Percentiles rank a stretch among this genome's conserved stretches.
These are phyloP conservation scores for Pseudolycoriella hygida DNA, from an alignment of 2,888 invertebrate species.

Conservation along the genomic window DNA sequence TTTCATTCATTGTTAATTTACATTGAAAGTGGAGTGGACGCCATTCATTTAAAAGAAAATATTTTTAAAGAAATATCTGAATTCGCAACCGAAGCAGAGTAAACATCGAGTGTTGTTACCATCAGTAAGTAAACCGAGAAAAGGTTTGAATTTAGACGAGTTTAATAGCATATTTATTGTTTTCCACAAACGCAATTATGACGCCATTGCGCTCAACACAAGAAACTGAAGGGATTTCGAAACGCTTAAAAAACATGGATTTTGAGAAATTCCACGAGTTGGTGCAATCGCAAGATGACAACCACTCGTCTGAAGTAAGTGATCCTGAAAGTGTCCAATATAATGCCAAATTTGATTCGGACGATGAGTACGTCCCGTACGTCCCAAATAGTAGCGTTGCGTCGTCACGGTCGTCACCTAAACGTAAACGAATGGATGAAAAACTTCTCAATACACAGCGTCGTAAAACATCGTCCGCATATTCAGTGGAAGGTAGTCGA, in stretches of 20 bases:
- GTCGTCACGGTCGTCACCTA: background rate
- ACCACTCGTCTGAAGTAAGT: background rate
- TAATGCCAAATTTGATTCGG: background rate
- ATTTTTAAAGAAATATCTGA: too few species aligned
- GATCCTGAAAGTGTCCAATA: background rate
- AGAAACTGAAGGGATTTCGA: background rate
- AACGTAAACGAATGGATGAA: background rate
- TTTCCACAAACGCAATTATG: slow-evolving; percentile 2
- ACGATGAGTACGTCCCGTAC: background rate
- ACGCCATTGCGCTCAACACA: background rate
- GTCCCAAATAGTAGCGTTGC: background rate
- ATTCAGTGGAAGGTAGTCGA: background rate
- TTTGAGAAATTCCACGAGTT: background rate
- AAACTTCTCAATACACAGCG: background rate
- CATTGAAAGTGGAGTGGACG: too few species aligned
- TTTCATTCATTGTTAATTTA: too few species aligned
- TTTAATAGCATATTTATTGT: slow-evolving; percentile 7
- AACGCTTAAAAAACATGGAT: background rate
- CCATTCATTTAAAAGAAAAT: too few species aligned
- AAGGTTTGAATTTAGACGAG: slow-evolving; percentile 5
- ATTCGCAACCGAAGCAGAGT: too few species aligned
- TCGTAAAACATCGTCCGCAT: background rate
- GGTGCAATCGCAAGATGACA: background rate
- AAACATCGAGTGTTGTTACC: background rate
- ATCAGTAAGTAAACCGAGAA: slow-evolving; percentile 6